Percentiles rank a stretch among this genome's conserved stretches.
These are phyloP conservation scores for Girardia tigrina DNA, from an alignment of 2,888 invertebrate genomes.

Conservation along the genomic window DNA sequence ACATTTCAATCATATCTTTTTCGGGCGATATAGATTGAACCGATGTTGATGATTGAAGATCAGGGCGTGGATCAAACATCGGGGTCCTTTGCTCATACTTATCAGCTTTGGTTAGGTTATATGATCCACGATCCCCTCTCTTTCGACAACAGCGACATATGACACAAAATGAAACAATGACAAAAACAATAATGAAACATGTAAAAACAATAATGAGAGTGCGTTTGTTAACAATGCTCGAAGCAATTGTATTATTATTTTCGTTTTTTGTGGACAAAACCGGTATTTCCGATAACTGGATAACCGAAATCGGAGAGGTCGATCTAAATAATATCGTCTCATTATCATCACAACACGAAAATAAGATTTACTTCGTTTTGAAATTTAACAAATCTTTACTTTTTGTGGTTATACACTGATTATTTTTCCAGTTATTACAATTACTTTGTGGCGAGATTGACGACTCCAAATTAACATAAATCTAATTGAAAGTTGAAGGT, in stretches of 20 bases:
- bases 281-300: neutral
- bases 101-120: slow-evolving; percentile 13
- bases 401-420: neutral
- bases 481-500: no score
- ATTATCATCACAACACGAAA: no score
- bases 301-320: neutral
- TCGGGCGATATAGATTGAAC: neutral
- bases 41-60: neutral
- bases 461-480: neutral
- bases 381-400: neutral
- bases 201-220: neutral
- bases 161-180: neutral
- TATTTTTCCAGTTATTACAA: neutral
- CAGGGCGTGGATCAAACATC: neutral
- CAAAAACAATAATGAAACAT: slow-evolving; percentile 23
- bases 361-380: neutral
- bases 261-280: neutral
- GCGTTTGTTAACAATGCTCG: neutral
- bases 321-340: no score
- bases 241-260: neutral
- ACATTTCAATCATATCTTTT: slow-evolving; percentile 8
- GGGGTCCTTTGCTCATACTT: neutral
- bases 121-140: neutral
- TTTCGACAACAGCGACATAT: slow-evolving; percentile 8
- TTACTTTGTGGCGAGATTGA: neutral